These are phyloP conservation scores for Cantharis rustica DNA, from an alignment of 2,888 invertebrate species.

Conservation along the genomic window DNA sequence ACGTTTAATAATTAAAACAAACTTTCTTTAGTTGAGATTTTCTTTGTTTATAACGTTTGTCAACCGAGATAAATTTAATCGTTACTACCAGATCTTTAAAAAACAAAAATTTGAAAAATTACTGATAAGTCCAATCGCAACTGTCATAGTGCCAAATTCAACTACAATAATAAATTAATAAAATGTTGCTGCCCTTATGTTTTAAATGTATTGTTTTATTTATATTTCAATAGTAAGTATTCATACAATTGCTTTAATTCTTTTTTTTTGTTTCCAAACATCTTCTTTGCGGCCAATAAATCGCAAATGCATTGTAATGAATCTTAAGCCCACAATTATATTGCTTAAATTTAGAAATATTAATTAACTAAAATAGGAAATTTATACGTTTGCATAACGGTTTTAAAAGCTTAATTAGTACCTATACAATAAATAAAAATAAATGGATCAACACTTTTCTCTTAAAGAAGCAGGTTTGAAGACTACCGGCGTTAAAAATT, in stretches of 20 bases:
- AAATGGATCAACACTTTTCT: not conserved
- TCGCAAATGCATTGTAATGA: not conserved
- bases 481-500: not conserved
- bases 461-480: not conserved
- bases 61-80: not conserved
- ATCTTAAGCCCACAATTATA: not conserved
- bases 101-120: too few relatives aligned
- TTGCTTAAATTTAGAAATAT: not conserved
- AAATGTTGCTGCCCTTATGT: too few relatives aligned
- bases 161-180: too few relatives aligned
- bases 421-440: not conserved
- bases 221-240: too few relatives aligned
- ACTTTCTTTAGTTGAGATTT: not conserved
- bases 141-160: too few relatives aligned
- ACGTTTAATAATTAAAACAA: not conserved
- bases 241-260: too few relatives aligned
- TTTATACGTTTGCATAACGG: not conserved
- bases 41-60: not conserved
- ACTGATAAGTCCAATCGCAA: too few relatives aligned
- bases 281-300: not conserved
- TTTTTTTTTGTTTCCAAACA: too few relatives aligned
- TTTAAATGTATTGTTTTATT: too few relatives aligned
- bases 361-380: not conserved
- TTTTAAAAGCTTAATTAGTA: not conserved
- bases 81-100: not conserved